Conservation (phyloP, 1,140 invertebrate genomes). For the Nasonia longicornis region DNA sequence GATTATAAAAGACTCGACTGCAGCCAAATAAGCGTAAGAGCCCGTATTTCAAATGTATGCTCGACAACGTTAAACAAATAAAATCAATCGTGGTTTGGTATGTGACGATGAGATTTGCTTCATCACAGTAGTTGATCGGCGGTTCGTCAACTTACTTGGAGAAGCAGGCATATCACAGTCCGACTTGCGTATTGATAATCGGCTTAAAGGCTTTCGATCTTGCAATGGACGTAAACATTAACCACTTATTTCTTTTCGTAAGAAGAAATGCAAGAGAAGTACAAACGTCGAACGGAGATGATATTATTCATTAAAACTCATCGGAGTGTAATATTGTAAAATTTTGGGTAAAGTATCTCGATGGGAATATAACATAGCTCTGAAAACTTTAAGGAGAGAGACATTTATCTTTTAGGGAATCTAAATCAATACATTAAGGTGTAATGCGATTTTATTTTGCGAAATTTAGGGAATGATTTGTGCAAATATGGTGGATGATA, state of each 20-base stretch:
- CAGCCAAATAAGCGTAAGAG: conserved; percentile 24
- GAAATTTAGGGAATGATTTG: conserved; percentile 11
- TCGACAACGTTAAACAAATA: not conserved
- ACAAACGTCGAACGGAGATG: conserved; percentile 34
- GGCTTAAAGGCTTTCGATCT: not conserved
- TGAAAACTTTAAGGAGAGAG: not conserved
- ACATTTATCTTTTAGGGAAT: conserved; percentile 21
- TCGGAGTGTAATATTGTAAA: conserved; percentile 32
- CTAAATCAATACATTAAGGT: not conserved
- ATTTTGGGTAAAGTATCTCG: not conserved
- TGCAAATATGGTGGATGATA: not conserved
- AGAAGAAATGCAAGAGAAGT: conserved; percentile 26
- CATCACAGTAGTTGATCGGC: conserved; percentile 6
- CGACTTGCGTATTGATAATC: conserved; percentile 21
- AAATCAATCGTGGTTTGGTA: conserved; percentile 4
- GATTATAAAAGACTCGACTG: conserved; percentile 23
- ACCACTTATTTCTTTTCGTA: not conserved
- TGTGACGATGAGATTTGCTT: not conserved
- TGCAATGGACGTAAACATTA: conserved; percentile 30
- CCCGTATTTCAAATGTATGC: conserved; percentile 14
- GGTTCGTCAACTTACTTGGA: not conserved
- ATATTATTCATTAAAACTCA: conserved; percentile 24
- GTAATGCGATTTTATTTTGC: not conserved
- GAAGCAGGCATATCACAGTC: not conserved
- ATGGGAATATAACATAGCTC: conserved; percentile 2